Conservation (phyloP, 2,888 invertebrate species). For the Luffia ferchaultella region DNA sequence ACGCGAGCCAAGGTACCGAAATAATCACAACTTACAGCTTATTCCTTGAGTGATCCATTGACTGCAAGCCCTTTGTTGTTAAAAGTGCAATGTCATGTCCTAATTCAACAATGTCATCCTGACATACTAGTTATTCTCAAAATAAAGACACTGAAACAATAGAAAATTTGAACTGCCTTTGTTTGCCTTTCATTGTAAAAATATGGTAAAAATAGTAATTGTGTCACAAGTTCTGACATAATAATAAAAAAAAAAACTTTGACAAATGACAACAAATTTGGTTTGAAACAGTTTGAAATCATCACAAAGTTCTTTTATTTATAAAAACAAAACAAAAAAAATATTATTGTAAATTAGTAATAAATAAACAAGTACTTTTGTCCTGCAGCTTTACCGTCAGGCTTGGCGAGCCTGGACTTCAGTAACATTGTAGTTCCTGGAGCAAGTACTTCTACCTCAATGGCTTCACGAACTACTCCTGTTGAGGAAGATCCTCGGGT, state of each 20-base stretch:
- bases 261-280: too few species aligned
- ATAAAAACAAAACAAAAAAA: too few species aligned
- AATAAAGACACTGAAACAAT: too few species aligned
- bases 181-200: too few species aligned
- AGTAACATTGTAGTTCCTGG: conserved; percentile 84
- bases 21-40: neutral
- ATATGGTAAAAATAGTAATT: too few species aligned
- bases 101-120: neutral
- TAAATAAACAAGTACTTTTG: conserved; percentile 14
- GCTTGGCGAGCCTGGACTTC: conserved; percentile 78
- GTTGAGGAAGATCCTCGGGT: conserved; percentile 84
- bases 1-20: conserved; percentile 49
- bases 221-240: too few species aligned
- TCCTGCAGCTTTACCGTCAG: conserved; percentile 49
- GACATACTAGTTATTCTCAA: too few species aligned
- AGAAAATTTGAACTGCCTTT: too few species aligned
- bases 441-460: conserved; percentile 30
- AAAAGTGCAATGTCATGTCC: neutral
- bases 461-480: conserved; percentile 39
- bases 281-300: too few species aligned
- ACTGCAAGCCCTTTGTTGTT: too few species aligned
- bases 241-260: too few species aligned
- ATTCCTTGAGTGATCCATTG: neutral
- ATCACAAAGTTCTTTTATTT: too few species aligned
- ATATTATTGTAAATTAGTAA: neutral